Evolutionary conservation across 2,113 vertebrate species (phyloP).

Genomic region (Spermophilus dauricus): DNA sequence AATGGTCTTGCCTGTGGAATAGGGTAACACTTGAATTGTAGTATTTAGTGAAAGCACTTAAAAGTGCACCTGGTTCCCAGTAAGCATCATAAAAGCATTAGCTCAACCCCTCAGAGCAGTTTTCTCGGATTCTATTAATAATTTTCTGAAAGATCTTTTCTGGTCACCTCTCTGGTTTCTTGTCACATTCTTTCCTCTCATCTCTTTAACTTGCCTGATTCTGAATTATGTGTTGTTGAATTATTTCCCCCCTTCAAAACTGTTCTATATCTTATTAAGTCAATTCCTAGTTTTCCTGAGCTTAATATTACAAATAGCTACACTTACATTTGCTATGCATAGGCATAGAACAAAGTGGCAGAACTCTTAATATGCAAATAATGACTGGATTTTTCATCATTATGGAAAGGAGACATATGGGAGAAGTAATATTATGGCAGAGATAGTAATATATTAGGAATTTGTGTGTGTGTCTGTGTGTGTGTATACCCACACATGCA

Average conservation of each 20-base stretch:
- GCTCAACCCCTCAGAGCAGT: not conserved
- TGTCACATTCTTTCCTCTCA: not conserved
- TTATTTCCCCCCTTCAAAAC: not conserved
- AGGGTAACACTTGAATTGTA: not conserved
- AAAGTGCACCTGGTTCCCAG: not conserved
- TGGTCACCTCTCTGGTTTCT: not conserved
- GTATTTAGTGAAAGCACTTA: not conserved
- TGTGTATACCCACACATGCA: not conserved
- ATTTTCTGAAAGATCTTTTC: conserved; percentile 6
- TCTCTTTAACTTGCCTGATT: not conserved
- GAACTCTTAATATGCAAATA: not conserved
- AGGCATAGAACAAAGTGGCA: not conserved
- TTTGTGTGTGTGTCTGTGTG: not conserved
- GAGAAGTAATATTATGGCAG: not conserved
- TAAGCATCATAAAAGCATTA: not conserved
- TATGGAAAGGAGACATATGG: not conserved
- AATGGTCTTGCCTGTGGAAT: not conserved
- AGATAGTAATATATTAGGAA: not conserved
- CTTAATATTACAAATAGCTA: conserved; percentile 17
- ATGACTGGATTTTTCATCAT: not conserved
- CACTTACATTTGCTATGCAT: not conserved
- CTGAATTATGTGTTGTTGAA: not conserved
- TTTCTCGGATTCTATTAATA: not conserved
- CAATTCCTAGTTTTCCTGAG: conserved; percentile 32
- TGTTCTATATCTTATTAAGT: not conserved